These are phyloP conservation scores for Phaetusa simplex DNA, from an alignment of 2,113 vertebrate species.

Conservation along the genomic window DNA sequence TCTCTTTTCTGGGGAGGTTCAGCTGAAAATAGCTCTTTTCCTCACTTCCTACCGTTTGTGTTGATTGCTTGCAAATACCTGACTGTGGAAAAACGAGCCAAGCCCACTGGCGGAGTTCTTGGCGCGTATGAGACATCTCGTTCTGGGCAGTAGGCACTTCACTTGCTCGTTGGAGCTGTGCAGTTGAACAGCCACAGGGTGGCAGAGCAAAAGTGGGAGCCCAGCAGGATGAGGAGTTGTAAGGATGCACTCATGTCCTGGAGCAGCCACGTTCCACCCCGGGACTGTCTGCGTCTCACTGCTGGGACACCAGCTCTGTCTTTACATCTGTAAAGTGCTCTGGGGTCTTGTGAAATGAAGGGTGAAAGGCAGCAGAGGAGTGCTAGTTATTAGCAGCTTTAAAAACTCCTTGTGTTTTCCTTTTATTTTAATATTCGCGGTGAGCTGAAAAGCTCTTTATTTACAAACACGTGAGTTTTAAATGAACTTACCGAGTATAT, in stretches of 20 bases:
- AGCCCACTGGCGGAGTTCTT: not conserved
- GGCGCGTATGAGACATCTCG: rapidly evolving
- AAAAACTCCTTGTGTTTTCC: not conserved
- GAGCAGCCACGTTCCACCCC: not conserved
- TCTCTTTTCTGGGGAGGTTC: not conserved
- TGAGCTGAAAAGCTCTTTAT: not conserved
- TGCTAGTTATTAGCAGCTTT: not conserved
- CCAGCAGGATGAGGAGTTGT: not conserved
- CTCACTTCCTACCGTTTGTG: not conserved
- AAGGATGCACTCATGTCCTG: not conserved
- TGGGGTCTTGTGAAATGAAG: not conserved
- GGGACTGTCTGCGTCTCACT: not conserved
- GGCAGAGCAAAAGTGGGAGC: not conserved
- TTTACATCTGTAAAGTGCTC: not conserved
- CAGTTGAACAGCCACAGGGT: not conserved
- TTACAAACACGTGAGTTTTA: not conserved
- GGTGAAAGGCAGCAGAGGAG: not conserved
- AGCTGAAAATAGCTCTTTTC: not conserved
- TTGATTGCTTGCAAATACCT: not conserved
- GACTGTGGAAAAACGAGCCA: not conserved
- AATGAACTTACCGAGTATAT: not conserved
- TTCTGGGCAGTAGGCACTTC: not conserved
- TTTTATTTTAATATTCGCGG: not conserved
- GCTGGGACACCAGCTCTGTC: not conserved
- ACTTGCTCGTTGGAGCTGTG: not conserved